phyloP scores from a whole-genome alignment of 2,797 vertebrate species.

The Mus spretus region DNA sequence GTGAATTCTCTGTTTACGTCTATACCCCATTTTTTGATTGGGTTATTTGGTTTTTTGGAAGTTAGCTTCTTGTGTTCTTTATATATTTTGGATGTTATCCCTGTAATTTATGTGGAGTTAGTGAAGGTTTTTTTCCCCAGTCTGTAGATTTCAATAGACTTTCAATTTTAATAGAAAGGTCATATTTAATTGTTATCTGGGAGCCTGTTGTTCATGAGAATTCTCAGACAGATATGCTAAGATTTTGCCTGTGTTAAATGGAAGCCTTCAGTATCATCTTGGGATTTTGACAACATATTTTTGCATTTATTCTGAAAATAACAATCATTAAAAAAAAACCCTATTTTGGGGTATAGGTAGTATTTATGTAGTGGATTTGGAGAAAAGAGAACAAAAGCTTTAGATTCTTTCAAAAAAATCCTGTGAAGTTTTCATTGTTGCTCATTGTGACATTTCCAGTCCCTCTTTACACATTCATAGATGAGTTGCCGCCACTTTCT shows the following conservation, averaged over 20 bases:
- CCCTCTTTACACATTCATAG: neutral
- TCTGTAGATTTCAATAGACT: conserved; percentile 23
- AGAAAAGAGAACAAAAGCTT: neutral
- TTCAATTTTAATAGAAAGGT: neutral
- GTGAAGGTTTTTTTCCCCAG: no score
- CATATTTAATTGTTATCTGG: neutral
- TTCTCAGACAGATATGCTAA: neutral
- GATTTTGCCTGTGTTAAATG: neutral
- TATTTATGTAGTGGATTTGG: neutral
- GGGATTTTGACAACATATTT: neutral
- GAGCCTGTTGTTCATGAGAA: neutral
- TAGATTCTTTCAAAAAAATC: neutral
- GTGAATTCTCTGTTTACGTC: no score
- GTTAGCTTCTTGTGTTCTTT: no score
- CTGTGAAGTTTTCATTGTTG: neutral
- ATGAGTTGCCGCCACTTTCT: neutral
- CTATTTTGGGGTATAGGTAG: neutral
- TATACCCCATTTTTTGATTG: no score
- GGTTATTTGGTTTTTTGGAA: no score
- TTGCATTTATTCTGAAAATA: neutral
- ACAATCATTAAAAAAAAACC: neutral
- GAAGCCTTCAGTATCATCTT: neutral
- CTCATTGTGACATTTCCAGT: neutral
- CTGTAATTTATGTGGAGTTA: no score
- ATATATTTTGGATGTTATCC: no score